Base-by-base conservation (phyloP, 2,797 vertebrate species). In the Tiaroga cobitis region DNA sequence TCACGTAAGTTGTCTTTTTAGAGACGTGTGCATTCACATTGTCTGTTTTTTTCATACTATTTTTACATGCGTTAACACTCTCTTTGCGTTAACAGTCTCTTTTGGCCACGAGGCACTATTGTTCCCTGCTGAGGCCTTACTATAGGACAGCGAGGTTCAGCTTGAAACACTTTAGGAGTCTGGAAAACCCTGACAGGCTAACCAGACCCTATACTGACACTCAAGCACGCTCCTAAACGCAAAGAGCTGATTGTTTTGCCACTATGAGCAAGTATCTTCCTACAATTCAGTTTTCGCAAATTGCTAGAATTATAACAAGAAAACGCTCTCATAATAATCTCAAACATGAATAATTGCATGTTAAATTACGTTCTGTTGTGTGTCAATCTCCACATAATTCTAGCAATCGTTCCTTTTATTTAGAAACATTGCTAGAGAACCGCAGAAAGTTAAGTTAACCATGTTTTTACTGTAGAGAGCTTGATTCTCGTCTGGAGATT, bases 311-410 rank as follows among this genome's bases (percentile, higher is more conserved):
- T 87, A 26, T 73, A 80, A 79, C 79, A 80, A 85, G 76, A 87
- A 87, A 86, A 80, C 7, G 15, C 10, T 51, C 21, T 68, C 56
- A 78, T 86, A 90, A 92, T 93, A 91, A 93, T 82, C 80, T 41
- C 9, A 39, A 72, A 26, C 24, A 2, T 18, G 3, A 72, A 89
- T 91, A 88, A 91, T 91, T 90, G 88, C 85, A 78, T 89, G 81
- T 90, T 90, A 91, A 92, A 92, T 91, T 88, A 87, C 80, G 88
- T 87, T 89, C 56, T 89, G 88, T 91, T 89, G 90, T 90, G 85
- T 24, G 24, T 61, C 37, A 41, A 8, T 15, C 7, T 2, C 9
- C 32, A 69, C 24, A 39, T 54, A 85, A 79, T 56, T 79, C 67
- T 89, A 86, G 80, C 87, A 80, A 70, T 34, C 69, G 32, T 86